Evolutionary conservation across 2,888 invertebrate species (phyloP).

Genomic region (Dusona sp.): DNA sequence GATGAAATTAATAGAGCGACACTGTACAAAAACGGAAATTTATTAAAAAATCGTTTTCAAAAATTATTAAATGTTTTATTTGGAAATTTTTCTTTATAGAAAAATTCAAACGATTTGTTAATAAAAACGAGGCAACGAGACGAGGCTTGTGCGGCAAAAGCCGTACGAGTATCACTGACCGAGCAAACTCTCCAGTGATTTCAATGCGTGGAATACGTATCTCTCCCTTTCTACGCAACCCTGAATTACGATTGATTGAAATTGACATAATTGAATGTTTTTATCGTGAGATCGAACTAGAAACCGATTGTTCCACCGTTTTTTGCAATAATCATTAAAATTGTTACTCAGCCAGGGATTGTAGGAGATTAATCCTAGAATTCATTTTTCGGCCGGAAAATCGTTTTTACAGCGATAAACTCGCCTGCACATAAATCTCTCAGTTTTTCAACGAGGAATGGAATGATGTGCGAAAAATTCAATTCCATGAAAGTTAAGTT

Average conservation of each 20-base stretch:
- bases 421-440: no score
- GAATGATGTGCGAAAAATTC: no score
- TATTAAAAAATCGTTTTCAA: no score
- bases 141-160: constrained; percentile 8
- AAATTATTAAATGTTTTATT: no score
- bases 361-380: neutral
- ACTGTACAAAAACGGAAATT: no score
- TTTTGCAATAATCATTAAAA: neutral
- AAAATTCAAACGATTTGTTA: neutral
- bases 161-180: neutral
- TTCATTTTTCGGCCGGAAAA: no score
- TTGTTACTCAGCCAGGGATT: neutral
- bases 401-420: no score
- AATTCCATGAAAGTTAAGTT: no score
- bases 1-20: neutral
- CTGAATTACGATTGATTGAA: neutral
- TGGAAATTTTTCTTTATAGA: no score
- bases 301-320: neutral
- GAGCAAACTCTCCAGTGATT: constrained; percentile 18
- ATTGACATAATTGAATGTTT: neutral
- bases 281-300: neutral
- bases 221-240: neutral
- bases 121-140: neutral
- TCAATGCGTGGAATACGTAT: constrained; percentile 38
- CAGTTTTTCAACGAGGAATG: no score